Evolutionary conservation across 1,140 invertebrate genomes (phyloP).

Genomic region (Hypothenemus hampei): DNA sequence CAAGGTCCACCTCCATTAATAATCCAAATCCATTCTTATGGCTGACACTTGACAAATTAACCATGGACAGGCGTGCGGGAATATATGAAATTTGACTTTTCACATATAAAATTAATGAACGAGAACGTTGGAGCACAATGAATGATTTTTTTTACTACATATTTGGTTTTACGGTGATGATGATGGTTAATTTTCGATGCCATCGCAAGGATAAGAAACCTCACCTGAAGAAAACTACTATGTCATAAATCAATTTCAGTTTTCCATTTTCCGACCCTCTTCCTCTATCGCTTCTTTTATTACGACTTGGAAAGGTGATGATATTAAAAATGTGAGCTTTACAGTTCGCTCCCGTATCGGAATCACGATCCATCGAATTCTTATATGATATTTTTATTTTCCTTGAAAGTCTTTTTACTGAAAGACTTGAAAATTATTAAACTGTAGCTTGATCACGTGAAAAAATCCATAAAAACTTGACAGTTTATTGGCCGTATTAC

Average conservation of each 20-base stretch:
- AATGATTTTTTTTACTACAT: too few relatives aligned
- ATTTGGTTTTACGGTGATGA: too few relatives aligned
- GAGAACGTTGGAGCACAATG: too few relatives aligned
- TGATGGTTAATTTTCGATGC: too few relatives aligned
- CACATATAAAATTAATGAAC: neutral
- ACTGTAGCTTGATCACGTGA: too few relatives aligned
- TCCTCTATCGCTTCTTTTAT: neutral
- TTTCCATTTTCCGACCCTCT: neutral
- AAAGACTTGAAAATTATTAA: too few relatives aligned
- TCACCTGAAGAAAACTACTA: neutral
- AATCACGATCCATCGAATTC: too few relatives aligned
- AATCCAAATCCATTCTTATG: conserved; percentile 16
- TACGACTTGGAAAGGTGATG: neutral
- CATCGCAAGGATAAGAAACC: too few relatives aligned
- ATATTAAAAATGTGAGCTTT: neutral
- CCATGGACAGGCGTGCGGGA: neutral
- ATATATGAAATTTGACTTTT: conserved; percentile 7
- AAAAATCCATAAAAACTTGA: too few relatives aligned
- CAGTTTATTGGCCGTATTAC: too few relatives aligned
- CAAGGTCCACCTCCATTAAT: conserved; percentile 7
- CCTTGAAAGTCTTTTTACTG: too few relatives aligned
- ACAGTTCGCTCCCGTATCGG: neutral
- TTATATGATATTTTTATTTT: too few relatives aligned
- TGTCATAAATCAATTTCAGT: neutral
- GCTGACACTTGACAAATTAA: conserved; percentile 17